Evolutionary conservation across 1,140 invertebrate genomes (phyloP).

Genomic region (Philaenus spumarius): DNA sequence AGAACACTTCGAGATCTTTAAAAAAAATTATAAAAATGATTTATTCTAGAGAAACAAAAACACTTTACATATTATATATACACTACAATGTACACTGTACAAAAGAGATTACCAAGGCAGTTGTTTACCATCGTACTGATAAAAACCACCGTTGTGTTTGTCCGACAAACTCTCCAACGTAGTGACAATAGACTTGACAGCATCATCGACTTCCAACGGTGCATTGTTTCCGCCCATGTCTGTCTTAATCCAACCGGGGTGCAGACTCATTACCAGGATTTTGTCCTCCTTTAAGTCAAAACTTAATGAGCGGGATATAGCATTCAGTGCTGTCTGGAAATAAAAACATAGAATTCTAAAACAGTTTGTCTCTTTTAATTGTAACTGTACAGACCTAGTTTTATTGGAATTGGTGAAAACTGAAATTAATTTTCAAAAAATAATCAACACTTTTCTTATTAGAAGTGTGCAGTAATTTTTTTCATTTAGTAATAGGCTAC

Average conservation of each 20-base stretch:
- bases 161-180: slow-evolving; percentile 54
- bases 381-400: too few species aligned
- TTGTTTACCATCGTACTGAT: slow-evolving; percentile 66
- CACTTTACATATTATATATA: too few species aligned
- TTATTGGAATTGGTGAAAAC: too few species aligned
- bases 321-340: slow-evolving; percentile 74
- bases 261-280: slow-evolving; percentile 67
- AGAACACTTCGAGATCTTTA: too few species aligned
- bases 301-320: slow-evolving; percentile 77
- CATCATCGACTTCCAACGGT: slow-evolving; percentile 58
- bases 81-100: too few species aligned
- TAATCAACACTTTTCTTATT: too few species aligned
- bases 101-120: slow-evolving; percentile 59
- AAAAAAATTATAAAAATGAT: too few species aligned
- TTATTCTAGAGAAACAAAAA: too few species aligned
- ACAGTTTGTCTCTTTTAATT: too few species aligned
- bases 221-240: slow-evolving; percentile 81
- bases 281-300: slow-evolving; percentile 67
- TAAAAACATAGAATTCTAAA: slow-evolving; percentile 21
- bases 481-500: too few species aligned
- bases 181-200: slow-evolving; percentile 55
- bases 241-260: slow-evolving; percentile 89
- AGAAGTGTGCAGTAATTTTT: too few species aligned
- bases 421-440: too few species aligned
- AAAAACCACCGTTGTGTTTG: slow-evolving; percentile 63